These are phyloP conservation scores for Ranitomeya imitator DNA, from an alignment of 2,113 vertebrate genomes.

Conservation along the genomic window DNA sequence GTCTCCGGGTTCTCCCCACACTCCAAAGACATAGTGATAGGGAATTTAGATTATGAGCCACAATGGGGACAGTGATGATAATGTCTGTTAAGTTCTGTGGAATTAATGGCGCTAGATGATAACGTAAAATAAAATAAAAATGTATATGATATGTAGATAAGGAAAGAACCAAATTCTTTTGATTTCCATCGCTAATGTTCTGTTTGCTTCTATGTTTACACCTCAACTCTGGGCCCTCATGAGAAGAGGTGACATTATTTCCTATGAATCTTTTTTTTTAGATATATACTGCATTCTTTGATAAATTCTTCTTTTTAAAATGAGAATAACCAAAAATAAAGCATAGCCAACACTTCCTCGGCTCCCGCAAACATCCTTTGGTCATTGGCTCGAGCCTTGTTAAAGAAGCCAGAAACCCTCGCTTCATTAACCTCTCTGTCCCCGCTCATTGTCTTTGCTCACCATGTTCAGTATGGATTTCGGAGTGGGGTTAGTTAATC, in stretches of 20 bases:
- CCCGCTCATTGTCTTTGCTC: conserved; percentile 24
- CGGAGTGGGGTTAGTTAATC: conserved; percentile 49
- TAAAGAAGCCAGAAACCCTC: conserved; percentile 1
- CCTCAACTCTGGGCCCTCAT: not conserved
- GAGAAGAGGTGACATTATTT: not conserved
- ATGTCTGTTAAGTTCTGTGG: no score
- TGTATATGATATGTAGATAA: not conserved
- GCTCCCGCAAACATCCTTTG: not conserved
- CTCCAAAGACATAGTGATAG: no score
- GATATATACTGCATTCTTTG: not conserved
- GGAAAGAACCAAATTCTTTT: not conserved
- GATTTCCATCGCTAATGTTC: not conserved
- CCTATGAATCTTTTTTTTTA: not conserved
- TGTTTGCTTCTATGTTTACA: not conserved
- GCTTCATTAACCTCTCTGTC: conserved; percentile 41
- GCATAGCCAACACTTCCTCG: not conserved
- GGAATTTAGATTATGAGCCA: no score
- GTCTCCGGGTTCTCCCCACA: no score
- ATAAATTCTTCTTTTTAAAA: not conserved
- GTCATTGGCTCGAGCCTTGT: not conserved
- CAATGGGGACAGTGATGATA: no score
- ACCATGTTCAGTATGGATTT: conserved; percentile 20
- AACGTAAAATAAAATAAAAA: no score
- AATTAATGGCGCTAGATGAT: no score
- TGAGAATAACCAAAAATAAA: not conserved